Conservation (phyloP, 2,888 invertebrate species). For the Brachyopa scutellaris region DNA sequence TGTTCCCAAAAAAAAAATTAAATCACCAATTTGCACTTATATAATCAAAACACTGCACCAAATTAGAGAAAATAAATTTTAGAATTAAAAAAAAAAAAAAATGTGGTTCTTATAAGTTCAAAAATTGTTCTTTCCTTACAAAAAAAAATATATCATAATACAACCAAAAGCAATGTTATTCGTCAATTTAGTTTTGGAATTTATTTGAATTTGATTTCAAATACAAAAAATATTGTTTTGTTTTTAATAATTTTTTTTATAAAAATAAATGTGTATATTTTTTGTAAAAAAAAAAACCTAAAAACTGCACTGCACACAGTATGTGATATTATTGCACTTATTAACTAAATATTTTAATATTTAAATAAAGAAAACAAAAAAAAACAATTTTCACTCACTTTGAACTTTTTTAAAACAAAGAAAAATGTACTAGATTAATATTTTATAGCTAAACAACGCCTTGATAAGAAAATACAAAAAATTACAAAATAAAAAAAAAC, state of each 20-base stretch:
- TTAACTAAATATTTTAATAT: conserved; percentile 47
- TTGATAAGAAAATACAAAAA: conserved; percentile 43
- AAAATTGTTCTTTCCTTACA: background rate
- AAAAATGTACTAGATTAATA: conserved; percentile 47
- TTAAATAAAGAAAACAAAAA: conserved; percentile 10
- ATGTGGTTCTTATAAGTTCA: conserved; percentile 1
- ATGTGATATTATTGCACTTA: conserved; percentile 72
- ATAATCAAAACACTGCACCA: conserved; percentile 58
- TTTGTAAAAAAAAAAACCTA: conserved; percentile 24
- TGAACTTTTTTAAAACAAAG: conserved; percentile 27
- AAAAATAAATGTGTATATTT: conserved; percentile 21
- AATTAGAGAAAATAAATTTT: conserved; percentile 22
- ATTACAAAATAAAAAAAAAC: conserved; percentile 10
- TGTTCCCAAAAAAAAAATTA: conserved; percentile 25
- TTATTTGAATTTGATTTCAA: background rate
- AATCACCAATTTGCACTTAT: conserved; percentile 70
- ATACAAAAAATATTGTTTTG: background rate
- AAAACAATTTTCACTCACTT: conserved; percentile 52
- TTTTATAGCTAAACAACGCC: conserved; percentile 60
- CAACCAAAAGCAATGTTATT: conserved; percentile 66
- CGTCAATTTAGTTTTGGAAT: conserved; percentile 48
- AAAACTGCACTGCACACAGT: conserved; percentile 72
- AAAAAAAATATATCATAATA: conserved; percentile 50
- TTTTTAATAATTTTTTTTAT: background rate
- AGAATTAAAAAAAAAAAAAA: background rate